A percentile compares a stretch with the other conserved stretches of the same genome.
These are phyloP conservation scores for Calameuta pallipes DNA, from an alignment of 2,888 invertebrate genomes.

Conservation along the genomic window DNA sequence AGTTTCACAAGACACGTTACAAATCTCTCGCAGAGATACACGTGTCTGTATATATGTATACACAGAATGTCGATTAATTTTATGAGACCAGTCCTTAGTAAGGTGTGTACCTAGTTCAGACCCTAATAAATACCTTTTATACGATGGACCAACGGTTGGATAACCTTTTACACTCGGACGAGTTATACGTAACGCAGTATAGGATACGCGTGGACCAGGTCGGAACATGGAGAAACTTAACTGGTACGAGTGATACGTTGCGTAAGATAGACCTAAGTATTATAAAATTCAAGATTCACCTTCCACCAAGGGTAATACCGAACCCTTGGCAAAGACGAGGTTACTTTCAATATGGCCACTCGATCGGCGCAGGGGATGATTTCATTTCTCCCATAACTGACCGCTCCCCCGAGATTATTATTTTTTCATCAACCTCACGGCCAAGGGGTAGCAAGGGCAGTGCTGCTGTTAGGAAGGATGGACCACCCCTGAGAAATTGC, in stretches of 20 bases:
- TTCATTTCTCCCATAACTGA: conserved; percentile 56
- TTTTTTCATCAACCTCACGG: conserved; percentile 60
- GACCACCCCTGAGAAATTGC: conserved; percentile 60
- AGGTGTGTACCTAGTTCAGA: not conserved
- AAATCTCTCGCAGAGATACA: not conserved
- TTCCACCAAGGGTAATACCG: not conserved
- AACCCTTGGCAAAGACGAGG: not conserved
- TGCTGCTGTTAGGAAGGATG: conserved; percentile 42
- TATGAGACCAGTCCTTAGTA: not conserved
- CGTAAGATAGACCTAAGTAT: not conserved
- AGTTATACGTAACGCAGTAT: not conserved
- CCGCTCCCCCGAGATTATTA: conserved; percentile 62
- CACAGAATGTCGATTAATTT: conserved; percentile 8
- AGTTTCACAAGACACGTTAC: not conserved
- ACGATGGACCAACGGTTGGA: not conserved
- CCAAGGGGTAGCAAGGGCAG: not conserved
- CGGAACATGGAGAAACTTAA: not conserved
- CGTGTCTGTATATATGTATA: not conserved
- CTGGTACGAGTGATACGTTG: not conserved
- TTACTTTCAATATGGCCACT: not conserved
- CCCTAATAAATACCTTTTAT: not conserved
- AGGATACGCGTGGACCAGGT: not conserved
- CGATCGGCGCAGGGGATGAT: conserved; percentile 40
- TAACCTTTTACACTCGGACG: not conserved
- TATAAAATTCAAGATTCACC: not conserved